A percentile compares a stretch with the other conserved stretches of the same genome.
Conservation (phyloP, 2,888 invertebrate species). For the Galeruca laticollis region DNA sequence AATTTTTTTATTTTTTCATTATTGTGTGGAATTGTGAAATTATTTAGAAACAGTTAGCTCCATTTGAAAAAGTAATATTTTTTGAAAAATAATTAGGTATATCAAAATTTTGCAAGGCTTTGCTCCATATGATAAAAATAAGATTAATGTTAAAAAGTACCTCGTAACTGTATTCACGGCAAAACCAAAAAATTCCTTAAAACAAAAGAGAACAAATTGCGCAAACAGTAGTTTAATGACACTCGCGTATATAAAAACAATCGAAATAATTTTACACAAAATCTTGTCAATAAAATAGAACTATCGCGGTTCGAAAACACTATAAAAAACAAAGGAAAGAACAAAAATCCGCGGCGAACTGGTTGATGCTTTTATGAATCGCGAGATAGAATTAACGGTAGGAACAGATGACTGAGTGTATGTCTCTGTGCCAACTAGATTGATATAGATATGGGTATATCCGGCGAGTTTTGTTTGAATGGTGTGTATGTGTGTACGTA, state of each 20-base stretch:
- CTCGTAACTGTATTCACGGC: constrained; percentile 6
- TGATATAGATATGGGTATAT: constrained; percentile 18
- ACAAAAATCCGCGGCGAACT: neutral
- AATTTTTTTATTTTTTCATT: too few relatives aligned
- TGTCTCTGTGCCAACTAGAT: constrained; percentile 20
- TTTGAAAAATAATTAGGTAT: neutral
- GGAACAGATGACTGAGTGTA: constrained; percentile 8
- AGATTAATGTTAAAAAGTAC: constrained; percentile 9
- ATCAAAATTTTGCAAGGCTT: constrained; percentile 21
- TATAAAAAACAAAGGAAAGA: constrained; percentile 7
- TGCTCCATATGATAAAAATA: constrained; percentile 3
- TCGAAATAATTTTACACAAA: constrained; percentile 31
- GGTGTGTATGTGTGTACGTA: constrained; percentile 37
- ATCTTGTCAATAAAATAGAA: neutral
- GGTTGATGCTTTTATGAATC: neutral
- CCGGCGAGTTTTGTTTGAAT: constrained; percentile 5
- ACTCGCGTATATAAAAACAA: constrained; percentile 20
- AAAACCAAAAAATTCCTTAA: constrained; percentile 22
- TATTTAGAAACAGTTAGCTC: too few relatives aligned
- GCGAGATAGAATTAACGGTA: constrained; percentile 6
- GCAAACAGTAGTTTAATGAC: constrained; percentile 18
- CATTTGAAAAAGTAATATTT: too few relatives aligned
- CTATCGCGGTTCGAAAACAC: constrained; percentile 10
- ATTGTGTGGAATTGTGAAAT: too few relatives aligned
- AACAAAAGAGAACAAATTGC: constrained; percentile 18